Conservation (phyloP, 35 echinoderm and acorn worm genomes). For the Stichopus chloronotus region DNA sequence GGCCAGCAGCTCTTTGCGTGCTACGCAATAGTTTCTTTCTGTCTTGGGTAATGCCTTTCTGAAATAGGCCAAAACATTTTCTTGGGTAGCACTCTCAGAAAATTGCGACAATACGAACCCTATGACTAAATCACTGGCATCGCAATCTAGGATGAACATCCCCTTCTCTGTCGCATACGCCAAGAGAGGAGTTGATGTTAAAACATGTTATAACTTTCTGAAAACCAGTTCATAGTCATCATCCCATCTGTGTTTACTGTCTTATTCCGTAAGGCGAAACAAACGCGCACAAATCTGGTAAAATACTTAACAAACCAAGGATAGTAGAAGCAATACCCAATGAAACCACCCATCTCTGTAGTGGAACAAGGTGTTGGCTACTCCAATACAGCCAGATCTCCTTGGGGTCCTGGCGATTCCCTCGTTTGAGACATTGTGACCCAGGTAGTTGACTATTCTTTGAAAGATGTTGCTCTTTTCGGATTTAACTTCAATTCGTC, state of each 20-base stretch:
- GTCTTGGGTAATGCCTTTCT: not conserved
- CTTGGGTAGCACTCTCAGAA: not conserved
- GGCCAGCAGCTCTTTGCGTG: not conserved
- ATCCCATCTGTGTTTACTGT: not conserved
- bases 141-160: constrained; percentile 26
- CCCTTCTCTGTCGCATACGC: not conserved
- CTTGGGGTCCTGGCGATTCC: not conserved
- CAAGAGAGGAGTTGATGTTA: not conserved
- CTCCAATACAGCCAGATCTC: not conserved
- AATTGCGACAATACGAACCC: constrained; percentile 34
- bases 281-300: not conserved
- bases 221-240: not conserved
- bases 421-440: not conserved
- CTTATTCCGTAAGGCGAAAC: not conserved
- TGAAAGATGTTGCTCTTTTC: not conserved
- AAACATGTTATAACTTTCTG: not conserved
- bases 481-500: not conserved
- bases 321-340: not conserved
- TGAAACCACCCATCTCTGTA: not conserved
- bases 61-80: not conserved
- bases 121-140: constrained; percentile 47
- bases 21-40: not conserved
- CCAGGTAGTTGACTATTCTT: not conserved
- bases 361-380: not conserved
- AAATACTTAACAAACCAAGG: not conserved